These are phyloP conservation scores for Bucorvus abyssinicus DNA, from an alignment of 2,797 vertebrate genomes.

Conservation along the genomic window DNA sequence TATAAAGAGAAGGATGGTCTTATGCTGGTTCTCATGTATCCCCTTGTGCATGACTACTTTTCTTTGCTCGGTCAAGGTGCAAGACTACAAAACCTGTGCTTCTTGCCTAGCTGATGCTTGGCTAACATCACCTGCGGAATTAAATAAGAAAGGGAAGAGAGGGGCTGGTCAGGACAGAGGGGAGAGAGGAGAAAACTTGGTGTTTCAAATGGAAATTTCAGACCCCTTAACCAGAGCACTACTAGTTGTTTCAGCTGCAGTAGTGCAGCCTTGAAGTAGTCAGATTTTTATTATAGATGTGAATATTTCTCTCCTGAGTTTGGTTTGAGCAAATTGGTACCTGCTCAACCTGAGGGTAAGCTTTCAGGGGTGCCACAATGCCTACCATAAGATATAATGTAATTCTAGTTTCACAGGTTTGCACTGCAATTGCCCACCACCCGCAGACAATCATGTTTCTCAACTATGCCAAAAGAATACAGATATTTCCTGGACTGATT, in stretches of 20 bases:
- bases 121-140: neutral
- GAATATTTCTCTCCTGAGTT: neutral
- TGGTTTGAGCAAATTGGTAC: neutral
- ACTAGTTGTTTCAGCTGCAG: neutral
- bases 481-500: slow-evolving; percentile 3
- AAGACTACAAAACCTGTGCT: neutral
- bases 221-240: neutral
- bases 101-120: neutral
- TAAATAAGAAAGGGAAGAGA: neutral
- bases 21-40: neutral
- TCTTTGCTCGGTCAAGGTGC: neutral
- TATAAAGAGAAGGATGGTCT: neutral
- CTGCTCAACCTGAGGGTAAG: neutral
- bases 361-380: neutral
- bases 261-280: neutral
- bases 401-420: slow-evolving; percentile 4
- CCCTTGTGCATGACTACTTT: neutral
- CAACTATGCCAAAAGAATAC: slow-evolving; percentile 25
- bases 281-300: neutral
- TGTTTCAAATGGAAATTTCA: neutral
- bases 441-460: slow-evolving; percentile 42
- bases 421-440: neutral
- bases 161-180: neutral
- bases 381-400: neutral
- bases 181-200: neutral